Conservation (phyloP, 2,797 vertebrate species). For the Coccyzus lansbergi region DNA sequence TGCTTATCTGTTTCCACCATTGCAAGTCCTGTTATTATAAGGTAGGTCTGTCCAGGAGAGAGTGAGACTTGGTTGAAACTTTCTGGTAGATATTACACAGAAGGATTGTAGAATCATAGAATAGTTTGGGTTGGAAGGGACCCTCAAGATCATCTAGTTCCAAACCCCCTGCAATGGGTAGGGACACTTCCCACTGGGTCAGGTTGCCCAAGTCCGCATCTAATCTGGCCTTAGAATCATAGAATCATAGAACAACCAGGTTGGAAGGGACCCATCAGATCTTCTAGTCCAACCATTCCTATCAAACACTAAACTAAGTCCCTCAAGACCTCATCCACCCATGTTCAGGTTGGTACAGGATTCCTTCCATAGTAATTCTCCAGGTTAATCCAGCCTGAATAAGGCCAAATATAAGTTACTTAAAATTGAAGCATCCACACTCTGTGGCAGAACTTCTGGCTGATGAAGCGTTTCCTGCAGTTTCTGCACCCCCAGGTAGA, state of each 20-base stretch:
- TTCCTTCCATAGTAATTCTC: background rate
- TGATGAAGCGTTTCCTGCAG: background rate
- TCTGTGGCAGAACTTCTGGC: background rate
- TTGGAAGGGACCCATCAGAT: too few relatives aligned
- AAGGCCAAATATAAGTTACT: background rate
- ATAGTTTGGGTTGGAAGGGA: too few relatives aligned
- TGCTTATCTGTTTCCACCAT: accelerated
- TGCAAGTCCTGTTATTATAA: background rate
- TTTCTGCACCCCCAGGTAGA: background rate
- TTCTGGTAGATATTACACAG: background rate
- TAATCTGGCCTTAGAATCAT: too few relatives aligned
- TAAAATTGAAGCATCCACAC: background rate
- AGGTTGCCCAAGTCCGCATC: too few relatives aligned
- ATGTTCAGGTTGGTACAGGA: background rate
- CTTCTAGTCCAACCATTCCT: too few relatives aligned
- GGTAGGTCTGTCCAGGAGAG: background rate
- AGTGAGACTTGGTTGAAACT: background rate
- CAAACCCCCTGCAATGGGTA: too few relatives aligned
- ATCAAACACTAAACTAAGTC: too few relatives aligned
- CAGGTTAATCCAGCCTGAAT: background rate
- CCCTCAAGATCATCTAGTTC: too few relatives aligned
- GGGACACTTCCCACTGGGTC: too few relatives aligned
- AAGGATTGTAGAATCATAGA: background rate
- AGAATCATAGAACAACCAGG: too few relatives aligned
- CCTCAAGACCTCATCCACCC: too few relatives aligned